Evolutionary conservation across 1,140 invertebrate genomes (phyloP), one percentile per base, ranked within the genome.

Genomic region (Heliconius eleuchia): DNA sequence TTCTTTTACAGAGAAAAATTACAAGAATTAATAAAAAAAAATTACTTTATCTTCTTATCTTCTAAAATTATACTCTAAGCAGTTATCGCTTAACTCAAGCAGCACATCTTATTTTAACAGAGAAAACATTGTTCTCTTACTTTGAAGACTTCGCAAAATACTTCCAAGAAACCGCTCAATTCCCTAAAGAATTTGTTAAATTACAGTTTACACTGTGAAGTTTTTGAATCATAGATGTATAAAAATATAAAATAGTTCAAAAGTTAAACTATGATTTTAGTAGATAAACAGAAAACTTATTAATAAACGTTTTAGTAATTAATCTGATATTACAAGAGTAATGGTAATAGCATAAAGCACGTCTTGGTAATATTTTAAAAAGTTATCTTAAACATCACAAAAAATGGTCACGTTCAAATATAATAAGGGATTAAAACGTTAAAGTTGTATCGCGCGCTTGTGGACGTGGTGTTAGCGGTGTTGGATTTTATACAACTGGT

Each of bases 331-430:
- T 13, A 46, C 42, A 46, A 46, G 42, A 46, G 16, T 60, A 60
- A 60, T 23, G 57, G 19, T 23, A 27, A 60, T 60, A 60, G 0
- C 19, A 23, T 60, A 60, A 60, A 60, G 23, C 57, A 60, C 57
- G 57, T 60, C n/a, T 60, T 60, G 19, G 57, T 60, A 60, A 60
- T 60, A 60, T 60, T 60, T 60, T 60, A 27, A 23, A 60, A 60
- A 60, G 19, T 60, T 60, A 60, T 60, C 57, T 60, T 27, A 11
- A 60, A 60, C 57, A n/a, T 60, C 3, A 60, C 23, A 60, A 60
- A 27, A 60, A 60, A 60, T 60, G 57, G 57, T 60, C 57, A 60
- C 57, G 57, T 60, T 60, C 57, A 27, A 60, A 23, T 60, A 60
- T 60, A 60, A 60, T 23, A 60, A 60, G 23, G 57, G 19, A 60